Conservation (phyloP, 2,888 invertebrate species). For the Drosophila koepferae region DNA sequence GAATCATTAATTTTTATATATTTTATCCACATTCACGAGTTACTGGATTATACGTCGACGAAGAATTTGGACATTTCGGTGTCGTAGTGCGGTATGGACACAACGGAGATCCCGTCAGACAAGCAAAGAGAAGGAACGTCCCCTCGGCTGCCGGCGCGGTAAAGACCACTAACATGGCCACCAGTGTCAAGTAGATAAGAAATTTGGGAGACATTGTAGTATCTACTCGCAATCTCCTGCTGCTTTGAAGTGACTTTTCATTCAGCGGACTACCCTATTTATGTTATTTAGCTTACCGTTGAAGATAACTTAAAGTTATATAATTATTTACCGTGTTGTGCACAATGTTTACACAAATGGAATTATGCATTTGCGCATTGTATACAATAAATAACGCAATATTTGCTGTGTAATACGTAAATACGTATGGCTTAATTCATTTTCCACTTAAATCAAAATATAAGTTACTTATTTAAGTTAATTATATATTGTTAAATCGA, state of each 20-base stretch:
- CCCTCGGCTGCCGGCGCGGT: constrained; percentile 22
- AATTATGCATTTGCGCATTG: not conserved
- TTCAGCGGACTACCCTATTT: constrained; percentile 4
- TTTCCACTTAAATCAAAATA: not conserved
- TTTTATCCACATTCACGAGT: constrained; percentile 13
- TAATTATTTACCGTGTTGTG: not conserved
- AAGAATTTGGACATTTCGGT: not conserved
- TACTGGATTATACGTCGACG: not conserved
- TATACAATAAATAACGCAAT: not conserved
- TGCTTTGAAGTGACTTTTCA: constrained; percentile 2
- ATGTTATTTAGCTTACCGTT: not conserved
- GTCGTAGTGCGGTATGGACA: constrained; percentile 21
- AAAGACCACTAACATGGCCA: constrained; percentile 19
- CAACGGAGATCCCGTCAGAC: constrained; percentile 10
- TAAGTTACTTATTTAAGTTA: too few species aligned
- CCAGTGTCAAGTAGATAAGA: constrained; percentile 14
- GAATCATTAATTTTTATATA: not conserved
- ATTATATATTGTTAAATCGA: too few species aligned
- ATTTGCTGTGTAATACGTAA: not conserved
- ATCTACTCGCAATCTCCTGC: not conserved
- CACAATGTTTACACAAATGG: constrained; percentile 22
- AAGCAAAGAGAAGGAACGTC: constrained; percentile 16
- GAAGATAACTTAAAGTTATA: not conserved
- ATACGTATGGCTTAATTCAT: not conserved
- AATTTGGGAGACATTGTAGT: constrained; percentile 20